Conservation (phyloP, 2,888 invertebrate species). For the Pyrrhosoma nymphula region DNA sequence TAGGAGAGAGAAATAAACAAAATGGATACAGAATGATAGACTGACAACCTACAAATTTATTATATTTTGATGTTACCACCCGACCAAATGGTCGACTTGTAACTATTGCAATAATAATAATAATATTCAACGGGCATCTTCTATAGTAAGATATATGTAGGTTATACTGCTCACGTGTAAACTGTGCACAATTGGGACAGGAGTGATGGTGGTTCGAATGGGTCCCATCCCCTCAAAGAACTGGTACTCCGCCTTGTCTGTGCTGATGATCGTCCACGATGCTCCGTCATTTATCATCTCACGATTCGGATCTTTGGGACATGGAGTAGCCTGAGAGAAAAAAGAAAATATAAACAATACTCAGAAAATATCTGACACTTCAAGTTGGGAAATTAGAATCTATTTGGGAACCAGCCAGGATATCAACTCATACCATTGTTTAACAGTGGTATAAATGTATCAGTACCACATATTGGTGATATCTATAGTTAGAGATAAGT, state of each 20-base stretch:
- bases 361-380: too few relatives aligned
- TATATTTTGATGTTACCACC: too few relatives aligned
- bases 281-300: slow-evolving; percentile 99
- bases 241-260: slow-evolving; percentile 99
- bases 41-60: too few relatives aligned
- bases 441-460: too few relatives aligned
- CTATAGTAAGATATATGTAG: too few relatives aligned
- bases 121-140: too few relatives aligned
- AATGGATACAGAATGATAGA: too few relatives aligned
- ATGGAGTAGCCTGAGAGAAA: slow-evolving; percentile 88
- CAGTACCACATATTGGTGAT: too few relatives aligned
- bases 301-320: slow-evolving; percentile 97
- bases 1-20: too few relatives aligned
- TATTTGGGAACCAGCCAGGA: background rate
- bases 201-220: slow-evolving; percentile 96
- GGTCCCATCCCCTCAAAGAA: slow-evolving; percentile 99
- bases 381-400: background rate
- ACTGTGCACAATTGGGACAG: slow-evolving; percentile 97
- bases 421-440: background rate
- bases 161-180: slow-evolving; percentile 84
- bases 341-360: background rate
- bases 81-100: too few relatives aligned
- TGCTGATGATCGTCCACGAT: slow-evolving; percentile 99
- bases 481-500: too few relatives aligned
- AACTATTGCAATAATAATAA: too few relatives aligned